phyloP scores from a whole-genome alignment of 2,888 invertebrate genomes.

The Gisinianus flammeolus region DNA sequence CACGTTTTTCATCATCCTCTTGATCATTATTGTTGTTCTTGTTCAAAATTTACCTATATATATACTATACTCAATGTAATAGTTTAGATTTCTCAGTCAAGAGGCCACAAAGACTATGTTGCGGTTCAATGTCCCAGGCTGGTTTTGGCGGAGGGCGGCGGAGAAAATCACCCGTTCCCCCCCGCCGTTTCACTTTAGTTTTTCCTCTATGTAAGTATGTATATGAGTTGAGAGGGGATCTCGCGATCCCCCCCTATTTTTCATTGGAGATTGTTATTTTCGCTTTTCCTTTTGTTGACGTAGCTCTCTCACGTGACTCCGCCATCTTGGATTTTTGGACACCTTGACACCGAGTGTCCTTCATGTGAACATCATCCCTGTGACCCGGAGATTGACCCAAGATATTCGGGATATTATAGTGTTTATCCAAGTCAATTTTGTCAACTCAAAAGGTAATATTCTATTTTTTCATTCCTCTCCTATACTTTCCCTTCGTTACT shows the following conservation, averaged over 20 bases:
- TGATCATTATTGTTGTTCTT: no score
- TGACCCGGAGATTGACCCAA: slow-evolving; percentile 40
- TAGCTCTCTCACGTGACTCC: slow-evolving; percentile 65
- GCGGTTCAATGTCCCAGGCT: slow-evolving; percentile 32
- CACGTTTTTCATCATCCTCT: no score
- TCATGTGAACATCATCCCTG: background rate
- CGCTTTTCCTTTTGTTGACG: slow-evolving; percentile 44
- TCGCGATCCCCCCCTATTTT: slow-evolving; percentile 24
- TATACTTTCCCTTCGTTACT: background rate
- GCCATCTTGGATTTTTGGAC: slow-evolving; percentile 64
- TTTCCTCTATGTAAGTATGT: background rate
- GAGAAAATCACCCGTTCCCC: slow-evolving; percentile 25
- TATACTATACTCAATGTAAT: no score
- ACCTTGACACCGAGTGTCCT: slow-evolving; percentile 46
- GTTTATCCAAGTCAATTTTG: slow-evolving; percentile 33
- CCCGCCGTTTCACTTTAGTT: slow-evolving; percentile 27
- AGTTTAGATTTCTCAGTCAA: no score
- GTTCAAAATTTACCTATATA: no score
- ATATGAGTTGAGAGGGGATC: no score
- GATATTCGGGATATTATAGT: background rate
- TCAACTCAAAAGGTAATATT: slow-evolving; percentile 33
- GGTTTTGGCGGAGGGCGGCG: slow-evolving; percentile 1
- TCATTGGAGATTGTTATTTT: slow-evolving; percentile 40
- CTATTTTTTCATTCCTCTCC: background rate
- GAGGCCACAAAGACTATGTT: slow-evolving; percentile 30